Conservation (phyloP, 2,113 vertebrate species). For the Eolophus roseicapilla region DNA sequence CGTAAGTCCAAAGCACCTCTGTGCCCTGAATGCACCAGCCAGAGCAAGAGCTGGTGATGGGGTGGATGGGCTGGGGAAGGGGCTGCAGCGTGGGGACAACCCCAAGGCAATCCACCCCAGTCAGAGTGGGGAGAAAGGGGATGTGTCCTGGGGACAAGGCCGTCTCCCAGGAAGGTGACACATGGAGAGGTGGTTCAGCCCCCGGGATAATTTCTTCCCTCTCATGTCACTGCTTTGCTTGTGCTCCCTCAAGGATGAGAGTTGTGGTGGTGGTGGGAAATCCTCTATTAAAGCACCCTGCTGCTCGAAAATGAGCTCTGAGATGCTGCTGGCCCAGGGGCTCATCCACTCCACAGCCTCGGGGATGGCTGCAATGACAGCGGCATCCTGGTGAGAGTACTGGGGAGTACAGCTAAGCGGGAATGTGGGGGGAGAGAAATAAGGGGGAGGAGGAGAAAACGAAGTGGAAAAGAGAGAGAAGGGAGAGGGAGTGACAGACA, state of each 20-base stretch:
- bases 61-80: not conserved
- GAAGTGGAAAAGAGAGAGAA: not conserved
- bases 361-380: not conserved
- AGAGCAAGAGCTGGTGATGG: not conserved
- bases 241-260: not conserved
- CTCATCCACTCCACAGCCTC: not conserved
- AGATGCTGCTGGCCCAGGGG: not conserved
- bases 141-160: not conserved
- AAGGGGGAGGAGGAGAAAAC: not conserved
- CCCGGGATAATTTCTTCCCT: not conserved
- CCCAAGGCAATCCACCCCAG: not conserved
- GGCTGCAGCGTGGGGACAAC: not conserved
- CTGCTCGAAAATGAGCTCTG: conserved; percentile 20
- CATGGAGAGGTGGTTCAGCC: not conserved
- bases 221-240: not conserved
- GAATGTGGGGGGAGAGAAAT: not conserved
- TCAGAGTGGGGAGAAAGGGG: not conserved
- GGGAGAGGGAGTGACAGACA: not conserved
- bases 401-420: not conserved
- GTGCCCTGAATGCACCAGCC: not conserved
- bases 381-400: accelerated
- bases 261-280: not conserved
- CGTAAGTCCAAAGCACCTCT: not conserved
- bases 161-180: not conserved
- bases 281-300: not conserved